These are phyloP conservation scores for pig (Sus scrofa) DNA, from an alignment of 2,113 vertebrate genomes.

Conservation along the genomic window T2T-Sscrofa CM000812.6:15784001-15784500, in stretches of 20 bases:
- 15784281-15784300: background rate
- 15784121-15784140: background rate
- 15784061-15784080: background rate
- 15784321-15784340: constrained; percentile 12
- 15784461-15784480: background rate
- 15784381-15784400: background rate
- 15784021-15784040: background rate
- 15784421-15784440: fast-evolving
- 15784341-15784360: background rate
- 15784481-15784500: background rate
- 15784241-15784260: background rate
- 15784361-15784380: background rate
- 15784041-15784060: background rate
- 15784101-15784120: background rate
- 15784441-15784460: background rate
- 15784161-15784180: background rate
- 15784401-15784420: background rate
- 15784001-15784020: background rate
- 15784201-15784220: background rate
- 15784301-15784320: background rate
- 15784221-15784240: background rate
- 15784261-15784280: background rate
- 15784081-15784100: background rate
- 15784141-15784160: background rate
- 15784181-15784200: background rate